phyloP scores from a whole-genome alignment of 2,113 vertebrate species.

The Circaetus gallicus region DNA sequence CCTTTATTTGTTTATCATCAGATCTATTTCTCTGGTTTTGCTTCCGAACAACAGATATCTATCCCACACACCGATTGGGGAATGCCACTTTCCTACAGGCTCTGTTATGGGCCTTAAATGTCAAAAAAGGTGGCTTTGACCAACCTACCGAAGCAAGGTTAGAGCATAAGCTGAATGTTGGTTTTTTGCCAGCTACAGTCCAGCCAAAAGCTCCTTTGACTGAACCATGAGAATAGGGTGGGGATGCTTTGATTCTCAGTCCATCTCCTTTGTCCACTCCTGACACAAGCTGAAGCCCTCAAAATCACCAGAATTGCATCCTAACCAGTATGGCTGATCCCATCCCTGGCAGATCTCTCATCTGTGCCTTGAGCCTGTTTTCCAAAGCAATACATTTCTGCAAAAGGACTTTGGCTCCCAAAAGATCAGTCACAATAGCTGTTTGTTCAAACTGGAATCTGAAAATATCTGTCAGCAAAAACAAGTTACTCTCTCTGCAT shows the following conservation, averaged over 20 bases:
- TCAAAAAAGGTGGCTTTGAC: neutral
- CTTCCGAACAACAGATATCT: rapidly evolving
- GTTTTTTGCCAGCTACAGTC: neutral
- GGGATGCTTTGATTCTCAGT: neutral
- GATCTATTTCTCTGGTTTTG: neutral
- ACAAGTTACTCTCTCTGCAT: neutral
- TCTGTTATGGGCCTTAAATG: neutral
- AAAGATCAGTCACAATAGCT: neutral
- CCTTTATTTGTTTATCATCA: neutral
- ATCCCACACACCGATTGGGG: neutral
- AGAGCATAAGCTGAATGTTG: neutral
- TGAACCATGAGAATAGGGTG: neutral
- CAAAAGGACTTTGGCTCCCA: neutral
- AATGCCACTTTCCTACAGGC: neutral
- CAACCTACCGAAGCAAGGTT: neutral
- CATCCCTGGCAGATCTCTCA: neutral
- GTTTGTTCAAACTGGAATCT: neutral
- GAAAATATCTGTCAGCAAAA: neutral
- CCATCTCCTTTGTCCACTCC: neutral
- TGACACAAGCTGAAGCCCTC: neutral
- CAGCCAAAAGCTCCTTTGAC: neutral
- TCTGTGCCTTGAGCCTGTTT: neutral
- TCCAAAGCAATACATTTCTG: neutral
- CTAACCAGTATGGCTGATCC: neutral
- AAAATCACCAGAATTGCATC: neutral